Conservation (phyloP, 2,797 vertebrate species). For the Gobio occitaniae region DNA sequence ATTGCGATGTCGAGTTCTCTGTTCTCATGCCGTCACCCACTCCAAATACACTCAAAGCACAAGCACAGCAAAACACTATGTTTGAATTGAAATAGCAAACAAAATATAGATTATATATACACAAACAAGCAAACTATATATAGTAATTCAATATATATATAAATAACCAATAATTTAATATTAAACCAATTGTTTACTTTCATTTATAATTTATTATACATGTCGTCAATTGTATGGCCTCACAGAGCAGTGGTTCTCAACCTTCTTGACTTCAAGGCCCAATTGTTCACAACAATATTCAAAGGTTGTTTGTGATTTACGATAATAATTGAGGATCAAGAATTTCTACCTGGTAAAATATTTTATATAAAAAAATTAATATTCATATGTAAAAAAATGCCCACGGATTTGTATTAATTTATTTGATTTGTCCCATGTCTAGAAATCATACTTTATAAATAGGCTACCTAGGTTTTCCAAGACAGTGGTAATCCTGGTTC, state of each 20-base stretch:
- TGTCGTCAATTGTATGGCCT: too few species aligned
- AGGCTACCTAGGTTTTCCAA: background rate
- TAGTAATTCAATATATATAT: too few species aligned
- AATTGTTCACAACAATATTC: too few species aligned
- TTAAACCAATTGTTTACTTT: too few species aligned
- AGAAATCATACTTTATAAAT: background rate
- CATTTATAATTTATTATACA: too few species aligned
- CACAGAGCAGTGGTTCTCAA: too few species aligned
- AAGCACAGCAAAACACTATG: background rate
- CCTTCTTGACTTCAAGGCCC: too few species aligned
- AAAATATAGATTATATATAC: too few species aligned
- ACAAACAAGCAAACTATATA: too few species aligned
- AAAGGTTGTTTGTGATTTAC: too few species aligned
- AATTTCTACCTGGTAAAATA: background rate
- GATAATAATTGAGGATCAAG: too few species aligned
- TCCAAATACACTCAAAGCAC: background rate
- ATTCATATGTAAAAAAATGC: background rate
- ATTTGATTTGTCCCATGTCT: background rate
- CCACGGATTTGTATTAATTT: background rate
- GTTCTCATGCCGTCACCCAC: background rate
- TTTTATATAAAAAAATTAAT: background rate
- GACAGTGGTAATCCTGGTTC: background rate
- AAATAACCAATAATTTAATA: too few species aligned
- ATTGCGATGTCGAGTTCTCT: background rate
- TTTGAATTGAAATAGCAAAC: background rate